Evolutionary conservation across 2,797 vertebrate genomes (phyloP).

Genomic region (Kryptopterus vitreolus): DNA sequence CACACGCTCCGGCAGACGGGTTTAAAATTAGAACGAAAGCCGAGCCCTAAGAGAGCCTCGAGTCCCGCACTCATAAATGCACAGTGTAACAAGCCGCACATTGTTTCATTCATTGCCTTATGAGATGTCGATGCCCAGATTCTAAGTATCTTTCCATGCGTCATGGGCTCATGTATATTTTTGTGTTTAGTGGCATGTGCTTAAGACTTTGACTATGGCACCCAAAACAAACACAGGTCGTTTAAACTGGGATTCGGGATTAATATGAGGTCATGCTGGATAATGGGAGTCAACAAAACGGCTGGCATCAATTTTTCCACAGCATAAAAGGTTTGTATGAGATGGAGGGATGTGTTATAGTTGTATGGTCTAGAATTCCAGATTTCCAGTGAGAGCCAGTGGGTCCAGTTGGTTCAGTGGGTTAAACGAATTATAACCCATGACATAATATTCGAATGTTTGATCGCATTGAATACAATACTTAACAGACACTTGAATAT

Average conservation of each 20-base stretch:
- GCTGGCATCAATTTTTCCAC: slow-evolving; percentile 32
- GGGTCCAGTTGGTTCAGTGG: too few species aligned
- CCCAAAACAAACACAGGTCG: neutral
- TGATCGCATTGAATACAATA: neutral
- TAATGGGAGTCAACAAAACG: slow-evolving; percentile 14
- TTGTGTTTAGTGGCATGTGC: neutral
- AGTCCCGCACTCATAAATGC: slow-evolving; percentile 35
- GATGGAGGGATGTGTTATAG: neutral
- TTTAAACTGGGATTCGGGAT: slow-evolving; percentile 2
- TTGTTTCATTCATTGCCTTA: slow-evolving; percentile 29
- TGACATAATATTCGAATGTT: too few species aligned
- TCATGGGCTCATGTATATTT: neutral
- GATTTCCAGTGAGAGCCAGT: neutral
- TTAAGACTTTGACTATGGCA: neutral
- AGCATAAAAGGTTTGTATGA: neutral
- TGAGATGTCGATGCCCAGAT: neutral
- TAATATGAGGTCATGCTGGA: slow-evolving; percentile 26
- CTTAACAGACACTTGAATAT: neutral
- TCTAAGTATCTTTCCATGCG: neutral
- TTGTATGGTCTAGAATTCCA: slow-evolving; percentile 15
- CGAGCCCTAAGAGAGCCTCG: slow-evolving; percentile 28
- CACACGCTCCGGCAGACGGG: slow-evolving; percentile 7
- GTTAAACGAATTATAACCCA: neutral
- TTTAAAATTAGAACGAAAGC: slow-evolving; percentile 52
- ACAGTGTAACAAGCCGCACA: slow-evolving; percentile 40